Evolutionary conservation across 2,888 invertebrate genomes (phyloP).

Genomic region (Macaria liturata): DNA sequence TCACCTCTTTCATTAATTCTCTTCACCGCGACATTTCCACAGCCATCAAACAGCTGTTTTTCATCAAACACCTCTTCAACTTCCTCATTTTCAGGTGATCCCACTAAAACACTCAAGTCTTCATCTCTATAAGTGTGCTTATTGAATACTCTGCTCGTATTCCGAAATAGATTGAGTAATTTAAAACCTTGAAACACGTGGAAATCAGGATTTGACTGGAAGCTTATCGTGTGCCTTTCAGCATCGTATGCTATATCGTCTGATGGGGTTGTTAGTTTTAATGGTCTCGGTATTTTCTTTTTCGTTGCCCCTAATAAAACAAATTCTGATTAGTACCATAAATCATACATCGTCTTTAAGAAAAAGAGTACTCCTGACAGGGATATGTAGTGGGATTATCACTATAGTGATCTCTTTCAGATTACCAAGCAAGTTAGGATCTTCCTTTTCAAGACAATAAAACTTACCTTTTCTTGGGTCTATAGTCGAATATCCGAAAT

Average conservation of each 20-base stretch:
- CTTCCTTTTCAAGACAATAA: neutral
- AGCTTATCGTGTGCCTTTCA: constrained; percentile 61
- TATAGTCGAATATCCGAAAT: constrained; percentile 65
- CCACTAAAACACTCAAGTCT: constrained; percentile 41
- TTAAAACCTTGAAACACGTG: constrained; percentile 71
- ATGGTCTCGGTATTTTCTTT: constrained; percentile 41
- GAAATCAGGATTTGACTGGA: constrained; percentile 69
- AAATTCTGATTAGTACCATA: neutral
- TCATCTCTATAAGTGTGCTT: constrained; percentile 49
- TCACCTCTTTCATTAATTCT: constrained; percentile 24
- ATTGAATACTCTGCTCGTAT: constrained; percentile 49
- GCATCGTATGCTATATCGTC: constrained; percentile 45
- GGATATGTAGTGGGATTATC: no score
- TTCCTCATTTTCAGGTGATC: constrained; percentile 34
- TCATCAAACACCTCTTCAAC: constrained; percentile 44
- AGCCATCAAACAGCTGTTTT: constrained; percentile 51
- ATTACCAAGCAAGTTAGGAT: neutral
- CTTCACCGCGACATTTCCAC: constrained; percentile 51
- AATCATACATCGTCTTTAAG: no score
- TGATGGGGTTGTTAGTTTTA: constrained; percentile 46
- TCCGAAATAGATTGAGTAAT: constrained; percentile 60
- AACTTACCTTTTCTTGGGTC: constrained; percentile 65
- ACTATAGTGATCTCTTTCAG: no score
- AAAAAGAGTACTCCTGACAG: no score
- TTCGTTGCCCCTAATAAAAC: constrained; percentile 25